Base-by-base conservation (phyloP, 2,888 invertebrate species). In the Torymus auratus region DNA sequence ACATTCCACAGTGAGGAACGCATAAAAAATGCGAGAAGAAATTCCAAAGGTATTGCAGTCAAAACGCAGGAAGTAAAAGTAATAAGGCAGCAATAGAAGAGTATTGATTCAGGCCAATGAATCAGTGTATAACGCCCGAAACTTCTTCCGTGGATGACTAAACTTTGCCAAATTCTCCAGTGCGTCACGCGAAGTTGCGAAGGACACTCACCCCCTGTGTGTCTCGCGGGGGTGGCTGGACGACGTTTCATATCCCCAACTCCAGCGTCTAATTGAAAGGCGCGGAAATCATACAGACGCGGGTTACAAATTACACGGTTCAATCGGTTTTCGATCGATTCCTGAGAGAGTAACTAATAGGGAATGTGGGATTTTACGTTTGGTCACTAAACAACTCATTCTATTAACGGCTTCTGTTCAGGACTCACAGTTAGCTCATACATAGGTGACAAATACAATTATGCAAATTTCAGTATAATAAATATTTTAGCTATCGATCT, bases 111-210 rank as follows among this genome's bases (percentile, higher is more conserved):
- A 12, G 12, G 11, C 23, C 15, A 28, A 65, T 73, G 73, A 73
- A 65, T 73, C 56, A 65, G 73, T 65, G n/a, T 41, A 28, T 28
- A 56, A 13, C 28, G 64, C n/a, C 62, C 41, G 14, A 65, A 73
- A 50, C 20, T 72, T 50, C 50, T 61, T 55, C 28, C 12, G 17
- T 10, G 11, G 64, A 73, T 73, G 65, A 73, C 73, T 73, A 73
- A 73, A 73, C 73, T 73, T 17, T 55, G 62, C 65, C 73, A 4
- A 73, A 73, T 56, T 65, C 56, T 65, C 56, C 65, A 41, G 56
- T 73, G 73, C 73, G 73, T 73, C 73, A 73, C 73, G 65, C n/a
- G 56, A 64, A 28, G 41, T 12, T 20, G 14, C 56, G 23, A 56
- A 13, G 41, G 41, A 65, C 41, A 64, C 73, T 28, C n/a, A 11